phyloP scores from a whole-genome alignment of 1,140 invertebrate species.

The Armadillidium nasatum region DNA sequence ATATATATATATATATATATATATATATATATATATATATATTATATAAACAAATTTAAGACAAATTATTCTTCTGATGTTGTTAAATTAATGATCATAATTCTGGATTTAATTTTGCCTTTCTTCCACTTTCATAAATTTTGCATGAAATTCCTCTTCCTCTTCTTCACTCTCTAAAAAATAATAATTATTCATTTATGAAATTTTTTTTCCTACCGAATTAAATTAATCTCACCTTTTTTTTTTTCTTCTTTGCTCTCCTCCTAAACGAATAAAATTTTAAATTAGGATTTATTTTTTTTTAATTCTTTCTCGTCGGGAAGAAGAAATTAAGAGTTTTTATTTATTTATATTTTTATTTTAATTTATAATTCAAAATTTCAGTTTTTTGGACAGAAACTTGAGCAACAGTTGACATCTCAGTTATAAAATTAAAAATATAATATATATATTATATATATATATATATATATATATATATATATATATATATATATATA shows the following conservation, averaged over 20 bases:
- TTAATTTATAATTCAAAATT: too few species aligned
- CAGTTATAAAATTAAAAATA: too few species aligned
- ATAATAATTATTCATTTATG: slow-evolving; percentile 3
- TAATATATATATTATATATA: too few species aligned
- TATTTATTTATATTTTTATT: too few species aligned
- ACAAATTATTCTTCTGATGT: not conserved
- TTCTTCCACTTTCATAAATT: not conserved
- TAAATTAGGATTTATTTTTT: too few species aligned
- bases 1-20: slow-evolving; percentile 11
- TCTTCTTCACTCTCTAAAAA: not conserved
- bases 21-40: not conserved
- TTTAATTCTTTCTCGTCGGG: too few species aligned
- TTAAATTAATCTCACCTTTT: not conserved
- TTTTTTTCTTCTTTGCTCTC: not conserved
- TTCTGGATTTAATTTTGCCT: not conserved
- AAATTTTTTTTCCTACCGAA: not conserved
- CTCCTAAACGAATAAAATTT: not conserved
- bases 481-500: too few species aligned
- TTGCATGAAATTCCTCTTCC: not conserved
- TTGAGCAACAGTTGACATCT: too few species aligned
- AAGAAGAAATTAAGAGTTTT: too few species aligned
- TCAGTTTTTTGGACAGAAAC: too few species aligned
- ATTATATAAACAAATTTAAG: not conserved
- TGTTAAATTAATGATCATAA: slow-evolving; percentile 9
- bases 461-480: too few species aligned